phyloP scores from a whole-genome alignment of 2,888 invertebrate species.

The Sarcophaga caerulescens region DNA sequence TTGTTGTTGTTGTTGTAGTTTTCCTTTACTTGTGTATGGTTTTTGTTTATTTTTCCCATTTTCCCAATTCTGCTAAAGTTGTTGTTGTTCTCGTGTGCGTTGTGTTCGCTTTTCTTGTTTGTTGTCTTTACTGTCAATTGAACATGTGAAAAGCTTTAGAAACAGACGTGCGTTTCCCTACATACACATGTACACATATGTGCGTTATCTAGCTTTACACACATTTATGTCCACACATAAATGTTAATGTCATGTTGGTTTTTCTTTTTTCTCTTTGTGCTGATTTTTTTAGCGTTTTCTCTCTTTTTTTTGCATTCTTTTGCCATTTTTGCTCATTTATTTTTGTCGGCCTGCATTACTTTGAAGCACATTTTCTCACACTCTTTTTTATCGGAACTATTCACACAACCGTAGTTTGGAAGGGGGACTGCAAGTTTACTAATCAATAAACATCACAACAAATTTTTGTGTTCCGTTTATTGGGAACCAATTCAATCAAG shows the following conservation, averaged over 20 bases:
- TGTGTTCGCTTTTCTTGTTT: conserved; percentile 28
- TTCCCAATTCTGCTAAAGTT: conserved; percentile 10
- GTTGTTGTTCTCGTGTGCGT: conserved; percentile 8
- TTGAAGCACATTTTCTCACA: conserved; percentile 23
- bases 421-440: background rate
- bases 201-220: no score
- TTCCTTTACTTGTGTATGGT: conserved; percentile 12
- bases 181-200: background rate
- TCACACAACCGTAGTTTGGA: background rate
- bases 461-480: no score
- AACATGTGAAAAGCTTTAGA: conserved; percentile 52
- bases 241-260: conserved; percentile 33
- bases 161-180: conserved; percentile 12
- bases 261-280: conserved; percentile 41
- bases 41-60: conserved; percentile 29
- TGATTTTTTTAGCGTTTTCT: conserved; percentile 37
- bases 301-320: conserved; percentile 6
- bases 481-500: no score
- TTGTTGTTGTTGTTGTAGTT: conserved; percentile 35
- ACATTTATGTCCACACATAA: background rate
- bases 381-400: background rate
- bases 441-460: no score
- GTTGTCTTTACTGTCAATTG: conserved; percentile 39
- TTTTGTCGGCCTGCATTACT: conserved; percentile 39
- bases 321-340: conserved; percentile 29